Base-by-base conservation (phyloP, 37 sponge, comb jelly and placozoan species). In the Chondrilla cf. caribensis region DNA sequence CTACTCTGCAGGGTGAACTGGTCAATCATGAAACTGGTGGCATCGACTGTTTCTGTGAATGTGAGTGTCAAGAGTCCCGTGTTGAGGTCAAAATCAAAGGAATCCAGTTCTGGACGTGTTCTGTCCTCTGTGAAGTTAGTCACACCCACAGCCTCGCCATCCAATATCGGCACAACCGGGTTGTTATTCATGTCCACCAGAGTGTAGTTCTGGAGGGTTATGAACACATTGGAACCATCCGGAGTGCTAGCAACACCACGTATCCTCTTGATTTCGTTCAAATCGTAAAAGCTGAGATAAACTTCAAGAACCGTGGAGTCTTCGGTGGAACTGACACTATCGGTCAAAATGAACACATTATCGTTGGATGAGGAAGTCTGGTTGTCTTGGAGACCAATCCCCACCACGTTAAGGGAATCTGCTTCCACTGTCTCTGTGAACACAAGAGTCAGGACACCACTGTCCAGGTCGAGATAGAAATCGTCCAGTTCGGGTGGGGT, bases 381-480 rank as follows among this genome's bases (percentile, higher is more conserved):
- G 54, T 60, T 79, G 54, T 88, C 79, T 26, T 94, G 94, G 1
- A 96, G 87, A 1, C 82, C 88, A 28, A 93, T 70, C 24, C 84
- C 67, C n/a, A 87, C 82, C 2, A 86, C 62, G 39, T 82, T 54
- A 0, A 95, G 78, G 2, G 96, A 89, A 38, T 87, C 64, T 28
- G 90, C 93, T 42, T 87, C 84, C 14, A 96, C 91, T 7, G 96
- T 93, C 70, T 96, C 96, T 76, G 88, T 84, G 80, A 96, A 96
- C 4, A 71, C 83, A 18, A 96, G 83, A 39, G 51, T 77, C 6
- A 96, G 81, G 5, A 58, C 44, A 32, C 96, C 93, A 33, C 29
- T 59, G 58, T 96, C 75, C 68, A 90, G 60, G 58, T 96, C 85
- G 0, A 90, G 43, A 55, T 85, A 64, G 83, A 96, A 90, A 0